Evolutionary conservation across 2,113 vertebrate genomes (phyloP).

Genomic region (Grammomys dolichurus): DNA sequence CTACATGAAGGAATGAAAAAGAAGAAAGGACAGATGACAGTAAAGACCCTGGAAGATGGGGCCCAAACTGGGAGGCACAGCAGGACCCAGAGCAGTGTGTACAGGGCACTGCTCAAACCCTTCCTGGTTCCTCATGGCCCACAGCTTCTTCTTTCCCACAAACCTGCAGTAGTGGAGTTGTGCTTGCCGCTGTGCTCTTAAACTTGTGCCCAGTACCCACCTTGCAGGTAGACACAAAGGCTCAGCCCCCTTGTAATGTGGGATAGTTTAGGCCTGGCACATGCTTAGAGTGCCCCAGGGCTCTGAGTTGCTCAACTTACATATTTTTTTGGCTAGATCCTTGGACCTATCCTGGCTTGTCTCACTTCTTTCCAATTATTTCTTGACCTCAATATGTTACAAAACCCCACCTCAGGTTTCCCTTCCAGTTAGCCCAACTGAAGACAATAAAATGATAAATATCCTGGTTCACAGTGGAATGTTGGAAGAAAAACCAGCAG

Average conservation of each 20-base stretch:
- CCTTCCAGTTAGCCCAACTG: background rate
- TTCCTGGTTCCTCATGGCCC: background rate
- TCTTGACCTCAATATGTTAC: background rate
- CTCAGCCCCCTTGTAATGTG: background rate
- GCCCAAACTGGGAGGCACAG: background rate
- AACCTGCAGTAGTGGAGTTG: background rate
- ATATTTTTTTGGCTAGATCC: background rate
- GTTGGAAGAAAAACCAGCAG: background rate
- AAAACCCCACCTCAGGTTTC: background rate
- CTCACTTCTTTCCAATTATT: background rate
- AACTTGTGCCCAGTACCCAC: background rate
- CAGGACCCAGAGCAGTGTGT: background rate
- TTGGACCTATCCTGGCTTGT: background rate
- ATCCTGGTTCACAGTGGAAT: too few species aligned
- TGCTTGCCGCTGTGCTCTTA: background rate
- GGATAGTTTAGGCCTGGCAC: too few species aligned
- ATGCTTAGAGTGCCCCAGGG: background rate
- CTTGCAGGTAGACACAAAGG: background rate
- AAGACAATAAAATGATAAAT: background rate
- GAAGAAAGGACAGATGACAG: background rate
- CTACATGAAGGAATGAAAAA: background rate
- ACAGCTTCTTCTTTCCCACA: background rate
- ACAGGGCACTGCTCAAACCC: background rate
- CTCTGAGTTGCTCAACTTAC: background rate
- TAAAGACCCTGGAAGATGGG: background rate